Evolutionary conservation across 2,797 vertebrate species (phyloP).

Genomic region (Acipenser ruthenus): DNA sequence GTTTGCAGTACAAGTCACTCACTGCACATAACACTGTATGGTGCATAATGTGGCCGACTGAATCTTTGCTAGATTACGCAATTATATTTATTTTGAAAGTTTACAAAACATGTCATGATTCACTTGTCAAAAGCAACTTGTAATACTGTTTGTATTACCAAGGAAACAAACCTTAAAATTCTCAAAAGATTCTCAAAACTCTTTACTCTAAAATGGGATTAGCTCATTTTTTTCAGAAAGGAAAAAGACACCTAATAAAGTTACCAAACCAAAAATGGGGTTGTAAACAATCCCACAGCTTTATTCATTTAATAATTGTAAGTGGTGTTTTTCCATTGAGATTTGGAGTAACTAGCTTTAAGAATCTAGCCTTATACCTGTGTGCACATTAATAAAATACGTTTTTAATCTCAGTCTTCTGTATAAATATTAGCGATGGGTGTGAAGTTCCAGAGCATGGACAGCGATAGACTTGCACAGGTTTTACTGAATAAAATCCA

Average conservation of each 20-base stretch:
- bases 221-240: not conserved
- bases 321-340: too few relatives aligned
- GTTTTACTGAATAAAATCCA: too few relatives aligned
- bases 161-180: not conserved
- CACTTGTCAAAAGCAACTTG: not conserved
- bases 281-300: not conserved
- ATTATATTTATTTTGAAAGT: not conserved
- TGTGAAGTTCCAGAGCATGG: too few relatives aligned
- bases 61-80: not conserved
- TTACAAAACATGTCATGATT: conserved; percentile 1
- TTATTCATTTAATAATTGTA: too few relatives aligned
- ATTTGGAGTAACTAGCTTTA: too few relatives aligned
- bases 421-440: too few relatives aligned
- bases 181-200: not conserved
- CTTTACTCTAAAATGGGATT: not conserved
- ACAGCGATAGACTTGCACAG: too few relatives aligned
- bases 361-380: too few relatives aligned
- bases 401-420: too few relatives aligned
- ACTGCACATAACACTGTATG: not conserved
- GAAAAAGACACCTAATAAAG: not conserved
- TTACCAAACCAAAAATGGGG: too few relatives aligned
- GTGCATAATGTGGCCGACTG: not conserved
- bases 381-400: too few relatives aligned
- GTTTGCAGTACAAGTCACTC: not conserved
- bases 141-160: not conserved